Evolutionary conservation across 2,797 vertebrate genomes (phyloP).

Genomic region (Florisuga fusca): DNA sequence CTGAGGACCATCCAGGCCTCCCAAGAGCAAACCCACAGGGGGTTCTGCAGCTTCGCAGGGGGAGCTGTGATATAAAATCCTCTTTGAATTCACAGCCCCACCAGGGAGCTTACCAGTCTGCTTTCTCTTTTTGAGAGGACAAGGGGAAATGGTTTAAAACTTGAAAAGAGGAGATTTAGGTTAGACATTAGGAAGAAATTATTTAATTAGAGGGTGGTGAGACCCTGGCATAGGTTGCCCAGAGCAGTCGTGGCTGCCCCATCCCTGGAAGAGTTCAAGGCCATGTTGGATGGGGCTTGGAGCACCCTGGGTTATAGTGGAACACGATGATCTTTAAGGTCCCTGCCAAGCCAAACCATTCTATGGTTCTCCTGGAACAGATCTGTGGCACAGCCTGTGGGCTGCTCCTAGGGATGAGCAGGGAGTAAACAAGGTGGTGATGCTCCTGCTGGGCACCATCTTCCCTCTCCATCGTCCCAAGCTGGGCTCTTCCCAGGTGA

Average conservation of each 20-base stretch:
- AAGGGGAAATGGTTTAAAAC: too few relatives aligned
- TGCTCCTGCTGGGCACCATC: not conserved
- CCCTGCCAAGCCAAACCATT: too few relatives aligned
- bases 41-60: not conserved
- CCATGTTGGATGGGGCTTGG: too few relatives aligned
- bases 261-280: too few relatives aligned
- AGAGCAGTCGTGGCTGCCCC: too few relatives aligned
- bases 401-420: not conserved
- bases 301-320: too few relatives aligned
- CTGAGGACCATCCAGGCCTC: accelerated
- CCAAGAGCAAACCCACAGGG: not conserved
- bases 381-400: accelerated
- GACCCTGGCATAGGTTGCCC: too few relatives aligned
- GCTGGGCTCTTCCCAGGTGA: not conserved
- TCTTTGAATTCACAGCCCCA: not conserved
- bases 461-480: not conserved
- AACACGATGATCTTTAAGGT: too few relatives aligned
- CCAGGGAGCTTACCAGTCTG: not conserved
- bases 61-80: not conserved
- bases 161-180: too few relatives aligned
- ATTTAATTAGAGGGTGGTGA: too few relatives aligned
- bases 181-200: too few relatives aligned
- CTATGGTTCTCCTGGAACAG: not conserved
- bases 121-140: too few relatives aligned
- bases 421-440: accelerated